Percentiles rank a stretch among this genome's conserved stretches.
Conservation (phyloP, 2,797 vertebrate species). For the Harpagifer antarcticus region DNA sequence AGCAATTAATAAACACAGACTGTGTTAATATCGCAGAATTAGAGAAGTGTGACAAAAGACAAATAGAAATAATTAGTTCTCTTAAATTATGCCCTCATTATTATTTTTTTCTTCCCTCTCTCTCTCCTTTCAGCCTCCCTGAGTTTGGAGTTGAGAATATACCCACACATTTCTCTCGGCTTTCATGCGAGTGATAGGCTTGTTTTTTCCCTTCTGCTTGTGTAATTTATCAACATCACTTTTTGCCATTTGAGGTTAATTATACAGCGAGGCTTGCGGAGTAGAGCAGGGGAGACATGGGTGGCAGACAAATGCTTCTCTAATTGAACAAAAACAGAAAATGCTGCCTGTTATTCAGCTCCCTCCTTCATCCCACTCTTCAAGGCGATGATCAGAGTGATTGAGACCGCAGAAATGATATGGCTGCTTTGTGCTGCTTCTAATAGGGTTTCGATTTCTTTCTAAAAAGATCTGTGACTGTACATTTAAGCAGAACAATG, state of each 20-base stretch:
- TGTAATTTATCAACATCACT: conserved; percentile 88
- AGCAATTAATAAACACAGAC: conserved; percentile 99
- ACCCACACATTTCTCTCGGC: conserved; percentile 88
- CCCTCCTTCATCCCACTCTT: conserved; percentile 71
- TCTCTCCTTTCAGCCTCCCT: conserved; percentile 52
- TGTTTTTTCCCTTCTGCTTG: conserved; percentile 74
- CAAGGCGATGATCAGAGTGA: conserved; percentile 61
- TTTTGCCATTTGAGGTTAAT: conserved; percentile 87
- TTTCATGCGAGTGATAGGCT: conserved; percentile 81
- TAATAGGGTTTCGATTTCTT: conserved; percentile 9
- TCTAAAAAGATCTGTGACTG: background rate
- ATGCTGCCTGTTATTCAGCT: conserved; percentile 68
- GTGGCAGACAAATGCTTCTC: conserved; percentile 83
- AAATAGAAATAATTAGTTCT: conserved; percentile 99
- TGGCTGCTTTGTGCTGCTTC: conserved; percentile 16
- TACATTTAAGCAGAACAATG: conserved; percentile 31
- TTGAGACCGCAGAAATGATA: conserved; percentile 47
- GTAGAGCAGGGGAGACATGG: conserved; percentile 81
- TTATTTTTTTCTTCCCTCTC: conserved; percentile 78
- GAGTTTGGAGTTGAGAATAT: conserved; percentile 79
- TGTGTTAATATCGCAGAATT: conserved; percentile 99
- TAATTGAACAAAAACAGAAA: conserved; percentile 85
- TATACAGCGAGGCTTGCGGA: conserved; percentile 81
- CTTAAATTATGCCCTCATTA: conserved; percentile 99
- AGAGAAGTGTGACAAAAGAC: conserved; percentile 99